Evolutionary conservation across 2,113 vertebrate genomes (phyloP).

Genomic region (Pseudorasbora parva): DNA sequence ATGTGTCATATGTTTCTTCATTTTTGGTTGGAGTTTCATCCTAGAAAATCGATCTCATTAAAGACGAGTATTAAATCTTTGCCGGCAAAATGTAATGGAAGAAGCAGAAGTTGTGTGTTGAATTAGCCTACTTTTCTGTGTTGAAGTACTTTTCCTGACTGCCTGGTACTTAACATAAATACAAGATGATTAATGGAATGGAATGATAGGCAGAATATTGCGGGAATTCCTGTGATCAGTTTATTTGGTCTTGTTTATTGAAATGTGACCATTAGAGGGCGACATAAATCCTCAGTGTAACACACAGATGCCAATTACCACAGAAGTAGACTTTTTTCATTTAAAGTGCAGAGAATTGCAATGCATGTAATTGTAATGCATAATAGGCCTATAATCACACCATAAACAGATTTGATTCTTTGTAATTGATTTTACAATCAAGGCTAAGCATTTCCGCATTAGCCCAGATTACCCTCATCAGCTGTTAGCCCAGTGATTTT

Average conservation of each 20-base stretch:
- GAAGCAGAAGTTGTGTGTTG: neutral
- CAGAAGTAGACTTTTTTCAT: neutral
- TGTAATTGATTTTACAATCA: too few species aligned
- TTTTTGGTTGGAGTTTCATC: neutral
- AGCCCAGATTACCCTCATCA: neutral
- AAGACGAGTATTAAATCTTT: neutral
- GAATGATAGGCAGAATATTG: neutral
- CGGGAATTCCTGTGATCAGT: neutral
- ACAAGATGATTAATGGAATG: neutral
- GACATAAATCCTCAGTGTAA: neutral
- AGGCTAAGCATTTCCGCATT: neutral
- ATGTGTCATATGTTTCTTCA: neutral
- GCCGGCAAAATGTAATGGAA: neutral
- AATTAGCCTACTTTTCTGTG: neutral
- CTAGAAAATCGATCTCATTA: neutral
- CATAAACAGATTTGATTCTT: neutral
- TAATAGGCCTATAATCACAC: neutral
- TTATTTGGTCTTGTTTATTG: neutral
- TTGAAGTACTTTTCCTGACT: neutral
- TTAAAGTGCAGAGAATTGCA: neutral
- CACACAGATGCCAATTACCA: neutral
- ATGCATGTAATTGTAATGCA: neutral
- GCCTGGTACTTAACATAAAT: neutral
- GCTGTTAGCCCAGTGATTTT: neutral
- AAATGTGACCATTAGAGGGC: slow-evolving; percentile 1